A percentile compares a stretch with the other conserved stretches of the same genome.
These are phyloP conservation scores for Manis crassicaudata DNA, from an alignment of 2,797 vertebrate genomes.

Conservation along the genomic window DNA sequence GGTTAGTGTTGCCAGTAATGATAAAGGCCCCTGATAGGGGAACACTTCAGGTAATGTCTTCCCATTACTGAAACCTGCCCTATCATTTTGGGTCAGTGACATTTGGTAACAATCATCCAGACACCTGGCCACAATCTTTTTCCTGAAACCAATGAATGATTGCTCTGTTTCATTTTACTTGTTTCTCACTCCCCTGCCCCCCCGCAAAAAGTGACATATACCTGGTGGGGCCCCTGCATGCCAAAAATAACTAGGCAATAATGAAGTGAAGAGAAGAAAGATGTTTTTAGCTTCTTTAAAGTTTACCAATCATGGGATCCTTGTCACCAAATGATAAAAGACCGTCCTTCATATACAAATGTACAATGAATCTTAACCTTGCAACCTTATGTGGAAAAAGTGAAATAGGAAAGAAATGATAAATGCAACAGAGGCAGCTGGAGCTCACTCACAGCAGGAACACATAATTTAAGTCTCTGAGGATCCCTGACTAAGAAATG, in stretches of 20 bases:
- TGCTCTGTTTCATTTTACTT: neutral
- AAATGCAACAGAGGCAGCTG: neutral
- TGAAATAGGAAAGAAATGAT: neutral
- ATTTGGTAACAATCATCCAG: neutral
- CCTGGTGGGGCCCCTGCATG: accelerated
- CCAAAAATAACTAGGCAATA: neutral
- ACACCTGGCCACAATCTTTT: neutral
- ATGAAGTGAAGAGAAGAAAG: neutral
- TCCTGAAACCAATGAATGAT: neutral
- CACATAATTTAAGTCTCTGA: neutral
- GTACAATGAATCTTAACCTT: neutral
- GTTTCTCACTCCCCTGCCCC: neutral
- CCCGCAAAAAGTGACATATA: neutral
- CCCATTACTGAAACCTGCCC: neutral
- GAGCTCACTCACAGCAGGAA: neutral
- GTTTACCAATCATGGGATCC: neutral
- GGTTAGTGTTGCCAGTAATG: neutral
- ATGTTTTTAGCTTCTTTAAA: neutral
- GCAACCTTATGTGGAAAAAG: too few relatives aligned
- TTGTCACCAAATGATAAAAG: neutral
- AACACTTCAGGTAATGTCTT: neutral
- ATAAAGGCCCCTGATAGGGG: neutral
- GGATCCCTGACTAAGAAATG: neutral
- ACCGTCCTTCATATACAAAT: neutral
- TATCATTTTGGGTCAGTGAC: neutral